Evolutionary conservation across 2,888 invertebrate species (phyloP).

Genomic region (Parnassius smintheus): DNA sequence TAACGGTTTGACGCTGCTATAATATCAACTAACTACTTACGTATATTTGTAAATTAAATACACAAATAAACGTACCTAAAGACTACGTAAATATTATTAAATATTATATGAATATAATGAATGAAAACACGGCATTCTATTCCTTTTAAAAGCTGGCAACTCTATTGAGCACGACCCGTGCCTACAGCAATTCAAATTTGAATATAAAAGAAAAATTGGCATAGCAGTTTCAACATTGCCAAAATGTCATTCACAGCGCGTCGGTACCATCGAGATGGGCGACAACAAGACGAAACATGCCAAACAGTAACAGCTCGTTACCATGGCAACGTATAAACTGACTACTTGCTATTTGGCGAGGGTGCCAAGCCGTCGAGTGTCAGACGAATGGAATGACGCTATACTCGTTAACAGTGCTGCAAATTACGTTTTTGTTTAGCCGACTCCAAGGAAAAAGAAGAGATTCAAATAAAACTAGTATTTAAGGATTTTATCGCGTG

Average conservation of each 20-base stretch:
- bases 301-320: slow-evolving; percentile 7
- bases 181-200: slow-evolving; percentile 13
- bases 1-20: too few relatives aligned
- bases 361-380: slow-evolving; percentile 11
- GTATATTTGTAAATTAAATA: too few relatives aligned
- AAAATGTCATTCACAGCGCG: slow-evolving; percentile 25
- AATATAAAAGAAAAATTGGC: slow-evolving; percentile 23
- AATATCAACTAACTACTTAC: too few relatives aligned
- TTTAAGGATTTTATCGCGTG: too few relatives aligned
- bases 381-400: slow-evolving; percentile 12
- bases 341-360: slow-evolving; percentile 25
- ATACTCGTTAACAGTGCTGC: too few relatives aligned
- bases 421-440: too few relatives aligned
- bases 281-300: slow-evolving; percentile 2
- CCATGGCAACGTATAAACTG: slow-evolving; percentile 20
- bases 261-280: slow-evolving; percentile 18
- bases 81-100: too few relatives aligned
- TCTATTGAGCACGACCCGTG: not conserved
- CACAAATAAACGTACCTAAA: too few relatives aligned
- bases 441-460: too few relatives aligned
- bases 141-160: not conserved
- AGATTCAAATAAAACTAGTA: too few relatives aligned
- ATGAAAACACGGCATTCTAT: not conserved
- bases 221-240: slow-evolving; percentile 18
- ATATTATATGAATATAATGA: too few relatives aligned